phyloP scores from a whole-genome alignment of 2,113 vertebrate species.

The Chunga burmeisteri region DNA sequence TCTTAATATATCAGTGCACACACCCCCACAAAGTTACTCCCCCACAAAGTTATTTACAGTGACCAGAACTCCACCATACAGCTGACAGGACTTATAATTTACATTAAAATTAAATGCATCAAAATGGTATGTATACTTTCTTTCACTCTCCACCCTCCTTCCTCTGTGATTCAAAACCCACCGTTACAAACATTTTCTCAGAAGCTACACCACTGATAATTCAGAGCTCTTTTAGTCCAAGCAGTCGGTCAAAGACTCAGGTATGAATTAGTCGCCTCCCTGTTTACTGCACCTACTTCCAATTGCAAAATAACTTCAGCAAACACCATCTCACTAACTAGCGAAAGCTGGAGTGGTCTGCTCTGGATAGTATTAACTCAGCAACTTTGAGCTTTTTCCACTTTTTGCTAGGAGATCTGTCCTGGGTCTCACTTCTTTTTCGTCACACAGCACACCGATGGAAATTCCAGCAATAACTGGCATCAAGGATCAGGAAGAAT shows the following conservation, averaged over 20 bases:
- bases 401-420: not conserved
- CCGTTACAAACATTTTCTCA: not conserved
- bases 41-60: not conserved
- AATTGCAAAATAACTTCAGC: not conserved
- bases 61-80: not conserved
- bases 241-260: not conserved
- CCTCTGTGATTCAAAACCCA: not conserved
- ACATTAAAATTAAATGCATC: not conserved
- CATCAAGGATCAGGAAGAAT: not conserved
- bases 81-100: not conserved
- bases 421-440: not conserved
- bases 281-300: not conserved
- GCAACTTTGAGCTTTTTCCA: not conserved
- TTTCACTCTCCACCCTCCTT: not conserved
- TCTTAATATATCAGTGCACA: not conserved
- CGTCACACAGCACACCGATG: not conserved
- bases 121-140: not conserved
- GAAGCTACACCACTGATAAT: not conserved
- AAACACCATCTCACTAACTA: not conserved
- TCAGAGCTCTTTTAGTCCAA: not conserved
- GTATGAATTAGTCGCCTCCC: not conserved
- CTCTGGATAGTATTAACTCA: not conserved
- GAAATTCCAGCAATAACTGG: not conserved
- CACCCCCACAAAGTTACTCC: too few species aligned
- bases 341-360: not conserved